phyloP scores from a whole-genome alignment of 2,113 vertebrate species.

The Crotalus viridis region DNA sequence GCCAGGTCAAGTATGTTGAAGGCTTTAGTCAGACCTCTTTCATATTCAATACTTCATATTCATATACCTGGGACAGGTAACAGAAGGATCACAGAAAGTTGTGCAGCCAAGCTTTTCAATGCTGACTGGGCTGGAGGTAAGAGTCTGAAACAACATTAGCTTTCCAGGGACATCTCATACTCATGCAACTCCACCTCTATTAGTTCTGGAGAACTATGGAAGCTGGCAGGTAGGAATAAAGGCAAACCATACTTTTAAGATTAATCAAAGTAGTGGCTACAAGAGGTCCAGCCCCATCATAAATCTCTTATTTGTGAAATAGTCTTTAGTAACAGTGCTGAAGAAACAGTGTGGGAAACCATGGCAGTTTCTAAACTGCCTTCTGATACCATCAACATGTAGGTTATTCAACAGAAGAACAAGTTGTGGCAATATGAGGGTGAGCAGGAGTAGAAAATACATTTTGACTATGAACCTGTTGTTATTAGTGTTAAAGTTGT shows the following conservation, averaged over 20 bases:
- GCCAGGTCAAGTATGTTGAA: not conserved
- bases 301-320: not conserved
- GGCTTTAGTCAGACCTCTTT: not conserved
- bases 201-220: not conserved
- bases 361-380: accelerated
- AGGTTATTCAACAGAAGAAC: not conserved
- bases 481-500: constrained; percentile 40
- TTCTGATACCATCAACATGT: constrained; percentile 9
- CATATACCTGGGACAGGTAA: not conserved
- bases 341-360: not conserved
- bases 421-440: not conserved
- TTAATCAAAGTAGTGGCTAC: not conserved
- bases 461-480: constrained; percentile 2
- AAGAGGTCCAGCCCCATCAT: not conserved
- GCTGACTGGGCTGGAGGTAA: not conserved
- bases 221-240: constrained; percentile 2
- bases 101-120: not conserved
- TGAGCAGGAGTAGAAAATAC: constrained; percentile 21
- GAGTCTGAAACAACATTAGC: not conserved
- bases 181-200: not conserved
- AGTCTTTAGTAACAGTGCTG: constrained; percentile 1
- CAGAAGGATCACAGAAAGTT: not conserved
- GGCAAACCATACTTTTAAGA: not conserved
- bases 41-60: not conserved
- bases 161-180: not conserved